Percentiles rank a stretch among this genome's conserved stretches.
These are phyloP conservation scores for Mycalesis mineus DNA, from an alignment of 2,888 invertebrate species.

Conservation along the genomic window DNA sequence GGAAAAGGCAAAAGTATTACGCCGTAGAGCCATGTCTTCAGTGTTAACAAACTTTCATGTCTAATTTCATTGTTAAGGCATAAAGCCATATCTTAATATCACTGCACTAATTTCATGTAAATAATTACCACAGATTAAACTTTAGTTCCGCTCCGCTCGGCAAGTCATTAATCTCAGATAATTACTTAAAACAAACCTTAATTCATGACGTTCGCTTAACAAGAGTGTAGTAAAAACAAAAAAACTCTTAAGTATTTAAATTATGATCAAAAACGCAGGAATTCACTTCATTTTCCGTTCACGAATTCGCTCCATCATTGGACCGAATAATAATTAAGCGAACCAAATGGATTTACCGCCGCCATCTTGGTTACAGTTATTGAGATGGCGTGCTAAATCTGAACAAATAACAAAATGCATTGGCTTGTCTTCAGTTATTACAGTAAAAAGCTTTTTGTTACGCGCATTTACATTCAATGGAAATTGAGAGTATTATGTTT, in stretches of 20 bases:
- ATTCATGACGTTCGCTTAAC: no score
- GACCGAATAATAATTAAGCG: slow-evolving; percentile 18
- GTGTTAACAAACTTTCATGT: no score
- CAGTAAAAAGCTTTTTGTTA: neutral
- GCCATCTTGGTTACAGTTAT: slow-evolving; percentile 18
- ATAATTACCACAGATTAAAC: no score
- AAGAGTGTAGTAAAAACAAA: neutral
- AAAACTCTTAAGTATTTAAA: neutral
- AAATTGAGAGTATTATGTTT: neutral
- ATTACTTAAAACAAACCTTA: no score
- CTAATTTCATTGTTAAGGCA: no score
- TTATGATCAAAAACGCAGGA: neutral
- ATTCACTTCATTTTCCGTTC: slow-evolving; percentile 1
- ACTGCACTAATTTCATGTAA: no score
- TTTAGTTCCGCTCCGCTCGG: no score
- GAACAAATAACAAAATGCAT: slow-evolving; percentile 16
- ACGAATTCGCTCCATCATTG: slow-evolving; percentile 15
- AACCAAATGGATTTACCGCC: slow-evolving; percentile 19
- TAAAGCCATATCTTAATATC: no score
- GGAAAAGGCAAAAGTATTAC: no score
- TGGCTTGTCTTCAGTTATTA: slow-evolving; percentile 6
- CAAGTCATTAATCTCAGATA: no score
- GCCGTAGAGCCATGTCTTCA: no score
- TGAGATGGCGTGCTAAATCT: slow-evolving; percentile 14
- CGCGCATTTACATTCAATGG: neutral